Evolutionary conservation across 2,113 vertebrate species (phyloP), one percentile per base, ranked within the genome.

Genomic region (Anser brachyrhynchus): DNA sequence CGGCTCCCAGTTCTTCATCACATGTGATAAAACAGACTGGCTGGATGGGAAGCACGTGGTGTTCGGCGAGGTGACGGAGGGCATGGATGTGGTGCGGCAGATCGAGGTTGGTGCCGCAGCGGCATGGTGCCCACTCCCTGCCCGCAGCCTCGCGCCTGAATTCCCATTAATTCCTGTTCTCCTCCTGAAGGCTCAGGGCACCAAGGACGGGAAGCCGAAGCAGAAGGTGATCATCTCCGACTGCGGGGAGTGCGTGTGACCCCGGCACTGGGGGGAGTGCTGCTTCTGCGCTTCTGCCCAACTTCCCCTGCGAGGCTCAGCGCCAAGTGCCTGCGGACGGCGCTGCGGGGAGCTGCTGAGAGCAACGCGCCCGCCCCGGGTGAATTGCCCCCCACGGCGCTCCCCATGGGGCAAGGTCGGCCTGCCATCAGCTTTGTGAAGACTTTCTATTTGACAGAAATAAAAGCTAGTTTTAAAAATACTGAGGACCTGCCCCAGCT

Each of bases 161-260:
- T 61, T n/a, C 29, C 28, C 51, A 33, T 57, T 90, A 49, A 49
- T 49, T 49, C 46, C 46, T 20, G 20, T 21, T 49, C 74, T 52
- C 90, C 35, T 12, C 10, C 71, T 33, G 23, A 96, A 99, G 99
- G 99, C 99, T 92, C 98, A 99, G 93, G 99, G 99, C 91, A 96
- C 96, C 96, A 99, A 99, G 84, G 99, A 99, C 0, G 99, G 99
- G 84, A 99, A 99, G 80, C 97, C 99, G 0, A 99, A 99, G 97
- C 98, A 99, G 98, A 99, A 99, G 95, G 98, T 99, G 91, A 99
- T 99, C 77, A 99, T 99, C 67, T 98, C 99, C 0, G 99, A 99
- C 97, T 99, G 99, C 11, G 99, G 99, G 78, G 99, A 99, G 96
- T 98, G 98, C 37, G 97, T 97, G 13, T 99, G 98, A 98, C 23